Base-by-base conservation (phyloP, 2,797 vertebrate species). In the Notolabrus celidotus region DNA sequence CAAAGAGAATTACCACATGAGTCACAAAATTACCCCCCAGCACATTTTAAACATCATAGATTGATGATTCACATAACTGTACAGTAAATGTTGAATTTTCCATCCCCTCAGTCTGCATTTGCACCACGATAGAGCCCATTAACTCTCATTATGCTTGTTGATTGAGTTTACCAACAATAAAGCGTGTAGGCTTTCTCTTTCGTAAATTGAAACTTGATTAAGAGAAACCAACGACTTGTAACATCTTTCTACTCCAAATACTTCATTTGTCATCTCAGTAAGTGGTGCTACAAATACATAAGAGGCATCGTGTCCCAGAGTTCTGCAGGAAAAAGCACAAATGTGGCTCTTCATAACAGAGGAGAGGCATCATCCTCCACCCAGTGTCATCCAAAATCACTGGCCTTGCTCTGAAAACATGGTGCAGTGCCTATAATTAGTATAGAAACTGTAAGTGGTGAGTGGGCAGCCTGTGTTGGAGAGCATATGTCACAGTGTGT, bases 401-500 rank as follows among this genome's bases (percentile, higher is more conserved):
- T 69, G 68, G 33, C 42, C 61, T 67, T 69, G 56, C 27, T 52
- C 62, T 0, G 1, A 62, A 75, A 70, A 77, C 49, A 52, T 16
- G 38, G 47, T 43, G 22, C 8, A 19, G 22, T 39, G 71, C 25
- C 72, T 84, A 70, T 80, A 87, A 88, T 88, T 84, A 87, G 77
- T 45, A 58, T 49, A 47, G 64, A 66, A 80, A 74, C 67, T 81
- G 67, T 80, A 83, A 76, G 76, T 61, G 72, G 67, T 82, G 89
- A 77, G 77, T 77, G 73, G 85, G 82, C 74, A 74, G 71, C 69
- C 67, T 75, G 56, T 82, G 84, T 78, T 78, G 27, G 76, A 67
- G 74, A 87, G 67, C 86, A 87, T 87, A 85, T 88, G 92, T 94
- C 92, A 90, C 65, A 77, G 66, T 55, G 74, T 59, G 85, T 93